Base-by-base conservation (phyloP, 2,797 vertebrate species). In the Psittacula echo region DNA sequence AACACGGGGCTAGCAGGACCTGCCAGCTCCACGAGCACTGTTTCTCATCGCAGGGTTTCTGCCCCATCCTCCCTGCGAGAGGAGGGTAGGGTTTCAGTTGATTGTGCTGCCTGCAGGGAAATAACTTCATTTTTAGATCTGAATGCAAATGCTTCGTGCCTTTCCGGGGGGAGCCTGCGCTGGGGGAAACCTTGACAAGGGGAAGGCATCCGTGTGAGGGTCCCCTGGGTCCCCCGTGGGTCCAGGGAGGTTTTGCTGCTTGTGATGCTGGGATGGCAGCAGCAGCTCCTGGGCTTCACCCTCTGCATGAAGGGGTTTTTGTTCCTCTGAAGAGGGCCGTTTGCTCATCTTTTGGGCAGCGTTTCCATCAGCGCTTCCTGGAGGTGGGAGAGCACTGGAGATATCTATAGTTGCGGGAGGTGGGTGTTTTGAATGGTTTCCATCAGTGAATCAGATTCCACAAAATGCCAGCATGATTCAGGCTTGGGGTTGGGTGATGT, bases 381-480 rank as follows among this genome's bases (percentile, higher is more conserved):
- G 93, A 90, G 92, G 92, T 93, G 94, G 96, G 82, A 88, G 92
- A 87, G 86, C 47, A 10, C 18, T 92, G 82, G 73, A 90, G 92
- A 91, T 95, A 89, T 89, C 62, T 93, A 85, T 90, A 90, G 82
- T 68, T 34, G 75, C 11, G 0, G 81, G 85, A 83, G 51, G 95
- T 88, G 93, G 96, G 92, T 85, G 93, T 88, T 92, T 86, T 89
- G 93, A 88, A 91, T 85, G 75, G 79, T 92, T 96, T 96, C 94
- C 96, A 92, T 92, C 90, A 64, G 84, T 95, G 94, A 94, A 94
- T 94, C 93, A 96, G 90, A 88, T 91, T 68, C 87, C 80, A 72
- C 42, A 62, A 75, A 90, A 85, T 71, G 86, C 70, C 74, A 42
- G 61, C 87, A 41, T 32, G 30, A 65, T 74, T 84, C 76, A 47